phyloP scores from a whole-genome alignment of 2,113 vertebrate species.

The Passerina amoena region DNA sequence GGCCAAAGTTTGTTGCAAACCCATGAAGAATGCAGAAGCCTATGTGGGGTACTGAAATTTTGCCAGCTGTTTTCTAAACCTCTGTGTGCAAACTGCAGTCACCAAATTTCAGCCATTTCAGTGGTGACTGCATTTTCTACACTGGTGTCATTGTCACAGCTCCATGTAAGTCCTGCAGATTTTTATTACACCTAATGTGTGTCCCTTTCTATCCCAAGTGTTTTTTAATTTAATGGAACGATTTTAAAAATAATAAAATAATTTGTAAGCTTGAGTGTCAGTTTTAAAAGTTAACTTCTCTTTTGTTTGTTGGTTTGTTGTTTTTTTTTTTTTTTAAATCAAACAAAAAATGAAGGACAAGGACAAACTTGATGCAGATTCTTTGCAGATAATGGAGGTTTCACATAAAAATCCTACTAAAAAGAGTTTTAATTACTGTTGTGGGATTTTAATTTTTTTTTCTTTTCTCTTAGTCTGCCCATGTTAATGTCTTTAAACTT shows the following conservation, averaged over 20 bases:
- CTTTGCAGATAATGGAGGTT: background rate
- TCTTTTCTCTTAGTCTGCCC: background rate
- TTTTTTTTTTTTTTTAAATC: background rate
- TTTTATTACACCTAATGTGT: background rate
- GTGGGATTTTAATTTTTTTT: background rate
- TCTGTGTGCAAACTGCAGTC: background rate
- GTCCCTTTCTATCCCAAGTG: background rate
- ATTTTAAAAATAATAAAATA: background rate
- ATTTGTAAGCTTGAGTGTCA: background rate
- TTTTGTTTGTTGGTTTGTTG: background rate
- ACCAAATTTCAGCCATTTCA: background rate
- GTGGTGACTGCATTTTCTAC: background rate
- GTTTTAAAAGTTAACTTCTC: background rate
- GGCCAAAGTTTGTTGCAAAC: background rate
- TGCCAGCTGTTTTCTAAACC: background rate
- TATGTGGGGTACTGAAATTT: background rate
- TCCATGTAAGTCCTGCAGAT: background rate
- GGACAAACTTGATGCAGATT: background rate
- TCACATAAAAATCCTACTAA: background rate
- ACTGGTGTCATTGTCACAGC: background rate
- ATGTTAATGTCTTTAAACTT: background rate
- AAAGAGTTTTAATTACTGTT: background rate
- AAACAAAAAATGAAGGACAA: background rate
- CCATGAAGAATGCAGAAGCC: background rate
- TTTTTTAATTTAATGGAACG: background rate